A percentile compares a stretch with the other conserved stretches of the same genome.
These are phyloP conservation scores for Xestia c-nigrum DNA, from an alignment of 2,888 invertebrate species.

Conservation along the genomic window DNA sequence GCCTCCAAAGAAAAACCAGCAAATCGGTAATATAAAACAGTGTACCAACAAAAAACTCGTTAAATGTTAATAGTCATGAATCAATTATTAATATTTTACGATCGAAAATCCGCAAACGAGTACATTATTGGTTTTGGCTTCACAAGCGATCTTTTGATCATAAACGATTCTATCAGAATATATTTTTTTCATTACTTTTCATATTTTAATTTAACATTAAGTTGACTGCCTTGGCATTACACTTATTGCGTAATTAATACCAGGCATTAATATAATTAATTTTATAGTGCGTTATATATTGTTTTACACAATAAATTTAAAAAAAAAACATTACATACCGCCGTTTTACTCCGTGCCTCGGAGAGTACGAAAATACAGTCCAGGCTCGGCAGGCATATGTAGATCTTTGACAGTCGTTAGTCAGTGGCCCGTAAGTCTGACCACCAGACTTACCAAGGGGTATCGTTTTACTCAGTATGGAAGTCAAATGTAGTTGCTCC, in stretches of 20 bases:
- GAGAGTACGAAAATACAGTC: no score
- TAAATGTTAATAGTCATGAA: constrained; percentile 59
- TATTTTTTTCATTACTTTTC: constrained; percentile 12
- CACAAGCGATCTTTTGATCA: constrained; percentile 41
- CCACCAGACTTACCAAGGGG: no score
- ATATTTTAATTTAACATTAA: constrained; percentile 15
- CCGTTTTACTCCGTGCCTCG: background rate
- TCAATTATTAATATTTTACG: constrained; percentile 63
- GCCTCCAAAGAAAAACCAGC: constrained; percentile 22
- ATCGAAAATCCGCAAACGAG: constrained; percentile 51
- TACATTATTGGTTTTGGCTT: constrained; percentile 55
- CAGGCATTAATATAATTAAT: background rate
- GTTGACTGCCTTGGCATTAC: background rate
- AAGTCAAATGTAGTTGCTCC: no score
- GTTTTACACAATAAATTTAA: no score
- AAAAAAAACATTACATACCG: no score
- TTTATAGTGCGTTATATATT: no score
- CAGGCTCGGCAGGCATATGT: no score
- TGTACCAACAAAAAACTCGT: constrained; percentile 49
- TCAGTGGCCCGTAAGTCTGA: no score
- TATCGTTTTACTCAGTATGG: no score
- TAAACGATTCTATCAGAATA: constrained; percentile 36
- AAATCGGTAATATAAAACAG: constrained; percentile 35
- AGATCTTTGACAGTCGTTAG: no score
- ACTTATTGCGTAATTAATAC: background rate